These are phyloP conservation scores for Garra rufa DNA, from an alignment of 2,113 vertebrate genomes.

Conservation along the genomic window DNA sequence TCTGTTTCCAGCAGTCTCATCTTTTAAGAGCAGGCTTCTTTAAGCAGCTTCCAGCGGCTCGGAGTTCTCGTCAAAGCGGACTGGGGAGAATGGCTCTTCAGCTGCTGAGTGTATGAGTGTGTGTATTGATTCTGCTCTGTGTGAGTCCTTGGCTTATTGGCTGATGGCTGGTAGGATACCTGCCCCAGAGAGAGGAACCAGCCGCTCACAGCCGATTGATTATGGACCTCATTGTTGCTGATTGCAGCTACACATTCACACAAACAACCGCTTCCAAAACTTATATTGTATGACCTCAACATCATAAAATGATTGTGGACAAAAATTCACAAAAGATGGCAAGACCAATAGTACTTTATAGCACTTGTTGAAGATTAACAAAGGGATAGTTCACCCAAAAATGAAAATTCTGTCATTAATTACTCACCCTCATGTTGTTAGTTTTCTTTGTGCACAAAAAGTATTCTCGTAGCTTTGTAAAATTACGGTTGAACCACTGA, in stretches of 20 bases:
- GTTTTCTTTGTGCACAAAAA: no score
- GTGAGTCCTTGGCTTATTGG: conserved; percentile 48
- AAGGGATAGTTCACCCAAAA: no score
- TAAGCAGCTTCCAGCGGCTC: conserved; percentile 12
- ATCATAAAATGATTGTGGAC: conserved; percentile 17
- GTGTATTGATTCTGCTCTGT: conserved; percentile 55
- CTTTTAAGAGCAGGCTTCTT: conserved; percentile 12
- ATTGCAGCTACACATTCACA: conserved; percentile 39
- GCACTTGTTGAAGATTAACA: neutral
- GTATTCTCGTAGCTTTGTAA: no score
- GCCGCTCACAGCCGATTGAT: conserved; percentile 48
- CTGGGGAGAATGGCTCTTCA: conserved; percentile 33
- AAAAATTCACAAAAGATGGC: neutral
- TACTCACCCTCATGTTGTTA: no score
- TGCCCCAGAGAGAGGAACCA: conserved; percentile 40
- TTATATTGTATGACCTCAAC: conserved; percentile 21
- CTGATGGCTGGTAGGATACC: conserved; percentile 49
- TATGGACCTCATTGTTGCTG: conserved; percentile 49
- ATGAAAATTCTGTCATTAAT: no score
- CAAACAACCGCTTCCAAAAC: conserved; percentile 23
- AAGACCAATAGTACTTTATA: neutral
- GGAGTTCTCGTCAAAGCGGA: conserved; percentile 8
- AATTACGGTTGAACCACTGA: no score
- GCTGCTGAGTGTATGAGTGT: conserved; percentile 35
- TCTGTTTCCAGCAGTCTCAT: conserved; percentile 15